Evolutionary conservation across 2,113 vertebrate genomes (phyloP), one percentile per base, ranked within the genome.

Genomic region (Callaeas wilsoni): DNA sequence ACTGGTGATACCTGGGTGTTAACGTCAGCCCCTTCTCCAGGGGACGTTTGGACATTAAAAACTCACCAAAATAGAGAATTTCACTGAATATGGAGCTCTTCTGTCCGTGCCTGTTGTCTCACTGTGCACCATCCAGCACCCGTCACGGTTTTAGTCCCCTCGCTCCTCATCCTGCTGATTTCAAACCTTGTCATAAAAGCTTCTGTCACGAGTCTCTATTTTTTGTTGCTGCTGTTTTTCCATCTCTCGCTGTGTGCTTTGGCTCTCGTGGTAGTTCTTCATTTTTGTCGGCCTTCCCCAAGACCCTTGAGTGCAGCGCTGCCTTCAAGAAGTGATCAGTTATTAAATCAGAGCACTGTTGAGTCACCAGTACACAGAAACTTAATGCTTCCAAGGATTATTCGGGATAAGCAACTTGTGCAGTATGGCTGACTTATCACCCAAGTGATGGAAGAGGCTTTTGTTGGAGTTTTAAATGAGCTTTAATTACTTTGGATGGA

Each of bases 81-180:
- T 49, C 35, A 12, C 16, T 7, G 10, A 10, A 7, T 9, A 0
- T 12, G 14, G 35, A 96, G 84, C 81, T 83, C 39, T 96, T 94
- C 95, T 96, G 94, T 97, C 93, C 32, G 0, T 96, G 95, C 93
- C 93, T 94, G 16, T 79, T 96, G 91, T 95, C 91, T 91, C 60
- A 25, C 53, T 73, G 27, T n/a, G 35, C 50, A 46, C 49, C 62
- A 9, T 8, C 1, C 9, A 60, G 60, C 60, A 46, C 35, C 39
- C 50, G 47, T 55, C 60, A 2, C 56, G 55, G 18, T n/a, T 26
- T 30, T 15, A 15, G 32, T 60, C n/a, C 35, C 46, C 23, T 76
- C 74, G 32, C 42, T 93, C 4, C 73, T 69, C 13, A 63, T 12
- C n/a, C 55, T 77, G 39, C 68, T 59, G 29, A 41, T n/a, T 63